Evolutionary conservation across 1,140 invertebrate species (phyloP).

Genomic region (Epicauta chinensis): DNA sequence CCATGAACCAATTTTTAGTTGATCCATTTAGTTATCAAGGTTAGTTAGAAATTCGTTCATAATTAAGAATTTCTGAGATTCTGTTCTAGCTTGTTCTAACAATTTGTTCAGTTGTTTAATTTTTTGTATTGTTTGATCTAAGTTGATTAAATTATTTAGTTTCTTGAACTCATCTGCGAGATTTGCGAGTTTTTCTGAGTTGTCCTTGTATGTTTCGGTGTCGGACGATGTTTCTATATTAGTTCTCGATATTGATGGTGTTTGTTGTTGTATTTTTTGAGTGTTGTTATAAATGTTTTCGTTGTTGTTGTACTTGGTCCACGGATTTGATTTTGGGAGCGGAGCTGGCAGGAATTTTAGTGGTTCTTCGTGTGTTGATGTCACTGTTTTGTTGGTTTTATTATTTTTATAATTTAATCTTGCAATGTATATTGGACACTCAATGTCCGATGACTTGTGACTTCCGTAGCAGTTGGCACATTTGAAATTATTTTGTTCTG

Average conservation of each 20-base stretch:
- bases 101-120: too few relatives aligned
- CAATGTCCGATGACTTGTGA: constrained; percentile 24
- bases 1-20: too few relatives aligned
- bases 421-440: constrained; percentile 9
- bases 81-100: too few relatives aligned
- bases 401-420: not conserved
- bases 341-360: not conserved
- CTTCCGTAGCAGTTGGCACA: constrained; percentile 29
- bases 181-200: too few relatives aligned
- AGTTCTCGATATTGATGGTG: not conserved
- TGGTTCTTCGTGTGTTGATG: not conserved
- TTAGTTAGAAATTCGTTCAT: too few relatives aligned
- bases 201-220: too few relatives aligned
- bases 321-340: not conserved
- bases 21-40: too few relatives aligned
- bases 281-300: not conserved
- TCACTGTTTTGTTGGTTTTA: not conserved
- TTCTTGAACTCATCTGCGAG: too few relatives aligned
- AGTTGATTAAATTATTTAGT: too few relatives aligned
- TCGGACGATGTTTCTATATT: too few relatives aligned
- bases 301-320: not conserved
- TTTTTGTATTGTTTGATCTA: too few relatives aligned
- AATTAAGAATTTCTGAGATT: too few relatives aligned
- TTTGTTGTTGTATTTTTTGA: not conserved
- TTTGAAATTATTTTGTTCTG: constrained; percentile 13